Percentiles rank a stretch among this genome's conserved stretches.
These are phyloP conservation scores for Mugil cephalus DNA, from an alignment of 2,113 vertebrate species.

Conservation along the genomic window DNA sequence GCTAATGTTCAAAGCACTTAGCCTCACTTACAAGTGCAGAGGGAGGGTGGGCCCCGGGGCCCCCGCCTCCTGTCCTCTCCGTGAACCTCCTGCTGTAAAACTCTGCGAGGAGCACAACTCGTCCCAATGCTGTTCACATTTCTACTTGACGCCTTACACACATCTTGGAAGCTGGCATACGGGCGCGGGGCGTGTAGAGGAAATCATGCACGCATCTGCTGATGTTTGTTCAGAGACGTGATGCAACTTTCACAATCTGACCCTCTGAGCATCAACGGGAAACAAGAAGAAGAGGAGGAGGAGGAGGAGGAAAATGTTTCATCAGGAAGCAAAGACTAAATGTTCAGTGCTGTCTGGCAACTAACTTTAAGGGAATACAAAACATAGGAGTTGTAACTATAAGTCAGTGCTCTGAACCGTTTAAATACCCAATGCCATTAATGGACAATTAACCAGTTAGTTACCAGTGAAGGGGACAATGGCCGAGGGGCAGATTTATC, in stretches of 20 bases:
- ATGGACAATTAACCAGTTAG: too few relatives aligned
- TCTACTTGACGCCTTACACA: slow-evolving; percentile 34
- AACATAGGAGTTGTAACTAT: too few relatives aligned
- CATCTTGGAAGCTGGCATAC: slow-evolving; percentile 12
- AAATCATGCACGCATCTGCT: slow-evolving; percentile 46
- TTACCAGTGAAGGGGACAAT: too few relatives aligned
- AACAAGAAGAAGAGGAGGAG: not conserved
- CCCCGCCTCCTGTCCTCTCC: slow-evolving; percentile 50
- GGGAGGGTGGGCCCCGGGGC: slow-evolving; percentile 29
- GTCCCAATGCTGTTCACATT: slow-evolving; percentile 26
- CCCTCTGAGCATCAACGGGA: slow-evolving; percentile 26
- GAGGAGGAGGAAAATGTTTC: not conserved
- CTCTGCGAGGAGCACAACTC: slow-evolving; percentile 23
- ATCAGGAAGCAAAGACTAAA: slow-evolving; percentile 1
- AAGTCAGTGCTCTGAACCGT: too few relatives aligned
- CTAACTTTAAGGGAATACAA: not conserved
- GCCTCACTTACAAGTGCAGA: slow-evolving; percentile 60
- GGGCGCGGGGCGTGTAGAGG: slow-evolving; percentile 17
- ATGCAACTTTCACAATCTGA: slow-evolving; percentile 2
- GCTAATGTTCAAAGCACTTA: slow-evolving; percentile 64
- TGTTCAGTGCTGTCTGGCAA: slow-evolving; percentile 10
- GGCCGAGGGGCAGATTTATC: too few relatives aligned
- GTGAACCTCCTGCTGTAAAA: slow-evolving; percentile 58
- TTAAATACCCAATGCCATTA: too few relatives aligned
- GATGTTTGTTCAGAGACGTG: slow-evolving; percentile 31